phyloP scores from a whole-genome alignment of 2,113 vertebrate species.

The Ondatra zibethicus region DNA sequence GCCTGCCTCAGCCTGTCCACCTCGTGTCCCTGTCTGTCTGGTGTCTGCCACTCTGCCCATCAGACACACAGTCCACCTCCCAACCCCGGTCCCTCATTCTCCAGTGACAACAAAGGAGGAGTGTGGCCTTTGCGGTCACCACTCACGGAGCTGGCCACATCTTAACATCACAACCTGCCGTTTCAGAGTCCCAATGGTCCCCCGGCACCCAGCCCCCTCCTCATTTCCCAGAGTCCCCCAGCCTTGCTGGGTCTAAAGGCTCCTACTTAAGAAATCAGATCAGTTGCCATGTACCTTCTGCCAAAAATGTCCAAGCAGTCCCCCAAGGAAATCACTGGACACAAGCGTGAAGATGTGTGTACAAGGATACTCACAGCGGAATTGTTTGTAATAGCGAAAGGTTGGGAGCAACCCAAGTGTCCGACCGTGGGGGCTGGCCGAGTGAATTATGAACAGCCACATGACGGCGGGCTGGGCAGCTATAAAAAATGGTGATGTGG shows the following conservation, averaged over 20 bases:
- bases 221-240: background rate
- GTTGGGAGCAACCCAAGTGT: slow-evolving; percentile 72
- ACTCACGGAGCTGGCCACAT: background rate
- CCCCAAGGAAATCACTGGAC: slow-evolving; percentile 77
- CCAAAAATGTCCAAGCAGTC: slow-evolving; percentile 71
- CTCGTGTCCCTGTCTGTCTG: slow-evolving; percentile 34
- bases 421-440: slow-evolving; percentile 65
- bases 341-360: slow-evolving; percentile 60
- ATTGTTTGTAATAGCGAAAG: slow-evolving; percentile 73
- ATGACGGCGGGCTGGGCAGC: slow-evolving; percentile 68
- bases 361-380: slow-evolving; percentile 63
- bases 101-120: background rate
- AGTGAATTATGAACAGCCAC: slow-evolving; percentile 64
- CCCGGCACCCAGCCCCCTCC: background rate
- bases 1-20: slow-evolving; percentile 43
- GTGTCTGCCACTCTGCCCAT: slow-evolving; percentile 60
- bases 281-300: slow-evolving; percentile 60
- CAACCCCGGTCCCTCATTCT: background rate
- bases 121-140: background rate
- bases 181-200: background rate
- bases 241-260: background rate
- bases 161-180: background rate
- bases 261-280: slow-evolving; percentile 57
- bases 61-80: slow-evolving; percentile 25
- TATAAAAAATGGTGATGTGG: slow-evolving; percentile 79